A percentile compares a stretch with the other conserved stretches of the same genome.
phyloP scores from a whole-genome alignment of 2,797 vertebrate genomes.

The Mormyrus hasselquistii region DNA sequence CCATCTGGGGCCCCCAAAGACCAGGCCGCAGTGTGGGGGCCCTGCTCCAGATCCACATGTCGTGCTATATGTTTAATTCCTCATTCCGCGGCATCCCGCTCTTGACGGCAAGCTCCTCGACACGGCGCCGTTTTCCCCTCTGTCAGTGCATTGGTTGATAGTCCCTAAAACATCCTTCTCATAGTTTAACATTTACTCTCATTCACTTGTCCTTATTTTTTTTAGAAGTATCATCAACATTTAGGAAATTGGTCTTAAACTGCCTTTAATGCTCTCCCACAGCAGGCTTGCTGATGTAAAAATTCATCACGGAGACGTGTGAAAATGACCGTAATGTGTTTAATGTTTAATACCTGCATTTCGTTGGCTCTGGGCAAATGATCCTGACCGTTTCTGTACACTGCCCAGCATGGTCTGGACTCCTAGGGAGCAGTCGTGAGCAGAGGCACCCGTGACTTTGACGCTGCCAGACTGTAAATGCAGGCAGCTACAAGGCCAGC shows the following conservation, averaged over 20 bases:
- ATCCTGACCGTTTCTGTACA: not conserved
- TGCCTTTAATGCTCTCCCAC: slow-evolving; percentile 16
- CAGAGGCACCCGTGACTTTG: not conserved
- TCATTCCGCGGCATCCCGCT: not conserved
- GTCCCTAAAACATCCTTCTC: not conserved
- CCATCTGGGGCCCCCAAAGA: not conserved
- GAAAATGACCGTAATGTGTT: not conserved
- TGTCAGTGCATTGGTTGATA: not conserved
- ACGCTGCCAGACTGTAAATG: not conserved
- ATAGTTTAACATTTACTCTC: not conserved
- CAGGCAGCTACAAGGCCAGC: not conserved
- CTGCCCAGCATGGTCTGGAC: not conserved
- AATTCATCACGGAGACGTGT: slow-evolving; percentile 13
- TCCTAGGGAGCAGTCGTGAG: not conserved
- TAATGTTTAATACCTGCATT: not conserved
- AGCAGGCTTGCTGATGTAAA: slow-evolving; percentile 21
- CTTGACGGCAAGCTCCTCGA: not conserved
- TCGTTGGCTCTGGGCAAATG: not conserved
- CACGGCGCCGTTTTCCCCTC: not conserved
- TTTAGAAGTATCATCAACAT: slow-evolving; percentile 20
- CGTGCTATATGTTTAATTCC: not conserved
- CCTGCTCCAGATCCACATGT: not conserved
- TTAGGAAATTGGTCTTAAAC: slow-evolving; percentile 14
- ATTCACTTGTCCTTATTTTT: not conserved
- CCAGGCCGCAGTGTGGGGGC: not conserved